phyloP scores from a whole-genome alignment of 23 tunicate species.

The Trididemnum clinides region DNA sequence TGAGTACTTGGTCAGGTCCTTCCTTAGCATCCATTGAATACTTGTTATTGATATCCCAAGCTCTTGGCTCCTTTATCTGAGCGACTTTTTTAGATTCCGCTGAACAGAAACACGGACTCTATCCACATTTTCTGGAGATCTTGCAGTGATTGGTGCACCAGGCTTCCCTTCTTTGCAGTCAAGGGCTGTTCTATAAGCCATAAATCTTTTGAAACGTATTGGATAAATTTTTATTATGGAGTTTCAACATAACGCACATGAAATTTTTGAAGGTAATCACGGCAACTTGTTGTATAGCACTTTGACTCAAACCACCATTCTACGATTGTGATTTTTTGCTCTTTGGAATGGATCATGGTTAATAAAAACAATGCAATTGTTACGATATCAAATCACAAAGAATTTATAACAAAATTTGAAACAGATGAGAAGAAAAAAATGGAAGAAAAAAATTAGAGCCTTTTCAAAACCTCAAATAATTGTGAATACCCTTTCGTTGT shows the following conservation, averaged over 20 bases:
- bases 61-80: conserved; percentile 16
- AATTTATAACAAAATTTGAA: conserved; percentile 12
- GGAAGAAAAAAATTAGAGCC: conserved; percentile 12
- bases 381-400: conserved; percentile 21
- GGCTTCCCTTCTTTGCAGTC: conserved; percentile 14
- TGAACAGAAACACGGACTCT: conserved; percentile 30
- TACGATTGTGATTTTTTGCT: conserved; percentile 21
- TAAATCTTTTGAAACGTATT: conserved; percentile 7
- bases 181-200: conserved; percentile 17
- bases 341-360: conserved; percentile 20
- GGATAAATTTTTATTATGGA: conserved; percentile 24
- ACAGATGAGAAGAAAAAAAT: conserved; percentile 23
- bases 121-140: conserved; percentile 11
- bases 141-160: conserved; percentile 30
- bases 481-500: conserved; percentile 18
- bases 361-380: background rate
- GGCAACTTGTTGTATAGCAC: conserved; percentile 4
- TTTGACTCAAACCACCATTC: conserved; percentile 30
- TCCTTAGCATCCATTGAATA: conserved; percentile 19
- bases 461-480: conserved; percentile 29
- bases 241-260: conserved; percentile 16
- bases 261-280: conserved; percentile 3
- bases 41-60: conserved; percentile 22
- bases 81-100: conserved; percentile 19
- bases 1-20: conserved; percentile 11